Conservation (phyloP, 2,888 invertebrate species). For the Drosophila affinis region DNA sequence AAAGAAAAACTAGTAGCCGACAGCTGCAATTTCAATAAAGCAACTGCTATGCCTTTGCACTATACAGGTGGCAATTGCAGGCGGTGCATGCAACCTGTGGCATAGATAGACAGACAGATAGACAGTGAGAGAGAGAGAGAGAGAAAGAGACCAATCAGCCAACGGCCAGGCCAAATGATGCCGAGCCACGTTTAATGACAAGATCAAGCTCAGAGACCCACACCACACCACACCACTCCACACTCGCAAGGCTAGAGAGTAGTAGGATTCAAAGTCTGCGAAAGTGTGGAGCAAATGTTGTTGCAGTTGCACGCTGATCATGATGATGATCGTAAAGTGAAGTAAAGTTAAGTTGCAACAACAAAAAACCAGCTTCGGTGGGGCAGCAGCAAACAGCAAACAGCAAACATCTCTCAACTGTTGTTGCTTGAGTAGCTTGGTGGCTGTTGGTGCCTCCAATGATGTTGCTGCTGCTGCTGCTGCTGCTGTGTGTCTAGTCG, state of each 20-base stretch:
- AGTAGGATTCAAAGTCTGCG: conserved; percentile 35
- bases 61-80: conserved; percentile 56
- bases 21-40: conserved; percentile 49
- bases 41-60: conserved; percentile 15
- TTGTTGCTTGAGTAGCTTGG: conserved; percentile 44
- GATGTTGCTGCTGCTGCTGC: conserved; percentile 9
- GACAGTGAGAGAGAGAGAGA: conserved; percentile 22
- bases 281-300: conserved; percentile 66
- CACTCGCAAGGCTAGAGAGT: conserved; percentile 29
- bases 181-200: conserved; percentile 80
- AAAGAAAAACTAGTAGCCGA: conserved; percentile 58
- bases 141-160: conserved; percentile 26
- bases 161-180: conserved; percentile 56
- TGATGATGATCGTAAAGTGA: conserved; percentile 70
- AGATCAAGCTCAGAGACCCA: conserved; percentile 76
- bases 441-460: conserved; percentile 10
- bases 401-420: conserved; percentile 68
- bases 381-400: conserved; percentile 68
- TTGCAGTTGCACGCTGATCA: conserved; percentile 50
- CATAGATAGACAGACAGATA: conserved; percentile 30
- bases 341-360: conserved; percentile 35
- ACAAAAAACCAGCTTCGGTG: conserved; percentile 73
- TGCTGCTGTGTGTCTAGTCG: conserved; percentile 66
- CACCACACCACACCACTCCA: too few species aligned
- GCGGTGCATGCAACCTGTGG: conserved; percentile 69